These are phyloP conservation scores for Pseudomyrmex gracilis DNA, from an alignment of 1,140 invertebrate genomes.

Conservation along the genomic window DNA sequence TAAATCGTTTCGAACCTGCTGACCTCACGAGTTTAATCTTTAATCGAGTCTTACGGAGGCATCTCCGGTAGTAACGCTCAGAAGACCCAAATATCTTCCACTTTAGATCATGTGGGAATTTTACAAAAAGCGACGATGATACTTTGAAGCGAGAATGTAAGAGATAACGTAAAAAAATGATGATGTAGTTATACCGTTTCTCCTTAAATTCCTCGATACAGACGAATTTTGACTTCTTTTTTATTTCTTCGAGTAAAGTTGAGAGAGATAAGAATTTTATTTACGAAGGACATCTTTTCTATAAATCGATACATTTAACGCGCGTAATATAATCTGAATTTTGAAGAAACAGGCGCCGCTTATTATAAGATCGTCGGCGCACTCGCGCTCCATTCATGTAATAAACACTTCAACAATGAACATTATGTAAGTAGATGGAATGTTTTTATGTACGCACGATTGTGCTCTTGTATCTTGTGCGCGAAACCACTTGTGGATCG, in stretches of 20 bases:
- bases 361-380: neutral
- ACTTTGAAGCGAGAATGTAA: neutral
- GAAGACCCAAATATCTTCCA: conserved; percentile 11
- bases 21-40: neutral
- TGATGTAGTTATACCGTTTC: neutral
- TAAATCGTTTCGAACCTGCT: neutral
- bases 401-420: conserved; percentile 15
- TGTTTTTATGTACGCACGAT: neutral
- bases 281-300: too few species aligned
- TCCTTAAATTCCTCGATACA: too few species aligned
- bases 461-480: neutral
- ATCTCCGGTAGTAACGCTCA: neutral
- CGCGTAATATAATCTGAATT: neutral
- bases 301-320: too few species aligned
- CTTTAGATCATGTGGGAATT: conserved; percentile 25
- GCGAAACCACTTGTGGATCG: neutral
- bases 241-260: too few species aligned
- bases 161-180: conserved; percentile 19
- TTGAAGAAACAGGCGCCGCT: neutral
- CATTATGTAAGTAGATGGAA: conserved; percentile 6
- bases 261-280: too few species aligned
- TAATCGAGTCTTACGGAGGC: neutral
- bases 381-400: too few species aligned
- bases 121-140: neutral
- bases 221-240: too few species aligned